Percentiles rank a stretch among this genome's conserved stretches.
phyloP scores from a whole-genome alignment of 2,113 vertebrate genomes.

The Sporophila hypoxantha region DNA sequence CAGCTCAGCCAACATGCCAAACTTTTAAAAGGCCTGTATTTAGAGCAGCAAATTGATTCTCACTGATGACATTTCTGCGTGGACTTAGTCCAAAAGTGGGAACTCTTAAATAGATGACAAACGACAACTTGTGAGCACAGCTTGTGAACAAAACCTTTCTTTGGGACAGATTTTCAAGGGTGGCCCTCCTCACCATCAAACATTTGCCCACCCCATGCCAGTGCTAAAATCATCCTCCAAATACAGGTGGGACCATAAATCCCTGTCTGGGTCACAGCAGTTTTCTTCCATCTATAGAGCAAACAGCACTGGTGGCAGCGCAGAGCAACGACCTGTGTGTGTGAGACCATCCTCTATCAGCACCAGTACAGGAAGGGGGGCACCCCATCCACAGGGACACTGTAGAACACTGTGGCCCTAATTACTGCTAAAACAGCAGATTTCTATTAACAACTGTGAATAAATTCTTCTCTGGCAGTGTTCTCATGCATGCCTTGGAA shows the following conservation, averaged over 20 bases:
- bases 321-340: rapidly evolving
- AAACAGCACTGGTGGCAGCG: rapidly evolving
- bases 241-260: background rate
- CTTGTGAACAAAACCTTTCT: background rate
- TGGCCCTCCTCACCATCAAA: background rate
- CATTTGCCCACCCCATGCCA: rapidly evolving
- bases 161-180: background rate
- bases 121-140: background rate
- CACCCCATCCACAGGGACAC: background rate
- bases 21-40: background rate
- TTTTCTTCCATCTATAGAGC: background rate
- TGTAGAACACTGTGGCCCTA: background rate
- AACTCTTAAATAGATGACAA: background rate
- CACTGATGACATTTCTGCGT: background rate
- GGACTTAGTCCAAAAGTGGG: background rate
- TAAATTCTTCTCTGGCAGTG: background rate
- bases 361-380: background rate
- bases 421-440: background rate
- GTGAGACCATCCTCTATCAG: background rate
- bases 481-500: background rate
- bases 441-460: background rate
- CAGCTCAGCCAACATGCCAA: background rate
- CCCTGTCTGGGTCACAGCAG: background rate
- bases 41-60: constrained; percentile 31
- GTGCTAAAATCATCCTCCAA: background rate